Evolutionary conservation across 2,797 vertebrate species (phyloP).

Genomic region (Craterocephalus amniculus): DNA sequence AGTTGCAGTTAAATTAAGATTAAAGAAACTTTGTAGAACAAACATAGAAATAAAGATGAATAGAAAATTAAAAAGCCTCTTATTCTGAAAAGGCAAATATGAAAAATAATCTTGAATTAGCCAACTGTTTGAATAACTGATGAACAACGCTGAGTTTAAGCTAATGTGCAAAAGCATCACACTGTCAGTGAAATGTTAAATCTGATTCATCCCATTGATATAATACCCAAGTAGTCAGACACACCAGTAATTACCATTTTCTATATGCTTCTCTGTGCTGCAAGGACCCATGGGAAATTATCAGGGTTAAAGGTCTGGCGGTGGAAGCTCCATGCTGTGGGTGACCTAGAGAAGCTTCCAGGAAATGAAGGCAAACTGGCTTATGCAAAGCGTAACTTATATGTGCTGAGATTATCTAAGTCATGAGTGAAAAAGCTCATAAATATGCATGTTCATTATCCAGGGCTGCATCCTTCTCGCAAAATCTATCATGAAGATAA

Average conservation of each 20-base stretch:
- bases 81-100: not conserved
- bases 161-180: conserved; percentile 22
- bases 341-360: conserved; percentile 63
- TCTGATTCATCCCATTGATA: conserved; percentile 68
- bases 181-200: conserved; percentile 67
- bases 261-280: conserved; percentile 54
- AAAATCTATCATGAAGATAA: conserved; percentile 75
- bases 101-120: not conserved
- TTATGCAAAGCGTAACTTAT: conserved; percentile 40
- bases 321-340: conserved; percentile 54
- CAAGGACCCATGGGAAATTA: conserved; percentile 72
- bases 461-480: conserved; percentile 57
- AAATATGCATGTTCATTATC: conserved; percentile 76
- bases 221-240: conserved; percentile 74
- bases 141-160: not conserved
- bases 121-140: not conserved
- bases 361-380: conserved; percentile 56
- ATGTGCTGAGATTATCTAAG: conserved; percentile 71
- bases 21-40: not conserved
- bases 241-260: conserved; percentile 68
- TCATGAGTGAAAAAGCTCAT: conserved; percentile 66
- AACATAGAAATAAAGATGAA: not conserved
- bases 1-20: not conserved
- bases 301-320: conserved; percentile 66
- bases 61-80: not conserved